Evolutionary conservation across 23 tunicate genomes (phyloP), one percentile per base, ranked within the genome.

Genomic region (Styela plicata): DNA sequence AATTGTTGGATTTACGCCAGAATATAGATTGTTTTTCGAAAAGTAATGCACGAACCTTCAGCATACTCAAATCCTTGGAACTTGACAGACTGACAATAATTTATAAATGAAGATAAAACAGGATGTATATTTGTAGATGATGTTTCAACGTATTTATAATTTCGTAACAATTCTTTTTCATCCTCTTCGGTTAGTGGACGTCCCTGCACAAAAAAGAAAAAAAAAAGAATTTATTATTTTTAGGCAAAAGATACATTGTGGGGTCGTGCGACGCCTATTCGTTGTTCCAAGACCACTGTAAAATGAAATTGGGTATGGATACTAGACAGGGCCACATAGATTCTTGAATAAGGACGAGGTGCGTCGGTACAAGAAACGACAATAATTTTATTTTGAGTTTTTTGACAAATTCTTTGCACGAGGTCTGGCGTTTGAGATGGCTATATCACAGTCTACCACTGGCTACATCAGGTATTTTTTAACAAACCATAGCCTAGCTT

Each of bases 111-210:
- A 13, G 98, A 94, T 2, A 94, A 94, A 37, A 20, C 73, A 16
- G 98, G 88, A 57, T 94, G 98, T 68, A 94, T 94, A 57, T 94
- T 94, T 20, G 98, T 93, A 30, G 85, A 74, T 22, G 98, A 93
- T 31, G 98, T 90, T 79, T 94, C 83, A 27, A 36, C 37, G 80
- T 94, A 86, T 64, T 85, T 91, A 69, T 94, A 94, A 82, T 88
- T 87, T 34, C 69, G 31, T 24, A 86, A 17, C 10, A 80, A 52
- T 62, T 90, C 96, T 53, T 71, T 70, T 57, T 90, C 87, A n/a
- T 90, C 90, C 26, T 85, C 90, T 27, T 90, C 96, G 1, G 87
- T 79, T 18, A 89, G 13, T 44, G 57, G 57, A 5, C 13, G 57
- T 44, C 57, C 57, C 57, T 44, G n/a, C n/a, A n/a, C n/a, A n/a